These are phyloP conservation scores for Bombus fervidus DNA, from an alignment of 1,140 invertebrate genomes.

Conservation along the genomic window DNA sequence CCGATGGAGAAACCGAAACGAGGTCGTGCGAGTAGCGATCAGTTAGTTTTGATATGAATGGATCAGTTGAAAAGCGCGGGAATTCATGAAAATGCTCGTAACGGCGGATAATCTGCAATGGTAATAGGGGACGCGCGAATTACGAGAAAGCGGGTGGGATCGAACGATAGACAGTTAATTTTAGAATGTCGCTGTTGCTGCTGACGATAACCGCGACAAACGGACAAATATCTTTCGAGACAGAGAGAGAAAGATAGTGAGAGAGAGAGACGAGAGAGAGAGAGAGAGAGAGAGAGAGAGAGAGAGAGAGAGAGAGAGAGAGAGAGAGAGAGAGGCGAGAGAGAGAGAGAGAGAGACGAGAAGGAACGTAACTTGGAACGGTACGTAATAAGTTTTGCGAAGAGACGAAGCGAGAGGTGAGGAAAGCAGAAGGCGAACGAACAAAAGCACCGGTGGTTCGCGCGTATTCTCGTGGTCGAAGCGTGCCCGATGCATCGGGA, in stretches of 20 bases:
- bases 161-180: constrained; percentile 34
- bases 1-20: not conserved
- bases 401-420: not conserved
- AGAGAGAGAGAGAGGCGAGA: not conserved
- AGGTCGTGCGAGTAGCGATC: not conserved
- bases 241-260: not conserved
- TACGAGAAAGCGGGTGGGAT: not conserved
- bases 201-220: constrained; percentile 22
- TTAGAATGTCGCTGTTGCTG: constrained; percentile 7
- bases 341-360: not conserved
- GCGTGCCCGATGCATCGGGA: not conserved
- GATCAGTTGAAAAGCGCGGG: not conserved
- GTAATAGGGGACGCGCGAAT: too few species aligned
- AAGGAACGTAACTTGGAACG: not conserved
- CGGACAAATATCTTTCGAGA: not conserved
- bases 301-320: not conserved
- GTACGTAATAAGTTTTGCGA: not conserved
- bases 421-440: not conserved
- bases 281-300: not conserved
- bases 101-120: not conserved
- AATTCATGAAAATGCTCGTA: not conserved
- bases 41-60: not conserved
- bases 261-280: not conserved
- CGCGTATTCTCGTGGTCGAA: constrained; percentile 18
- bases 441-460: constrained; percentile 14